Evolutionary conservation across 2,888 invertebrate species (phyloP), one percentile per base, ranked within the genome.

Genomic region (Papilio elwesi): DNA sequence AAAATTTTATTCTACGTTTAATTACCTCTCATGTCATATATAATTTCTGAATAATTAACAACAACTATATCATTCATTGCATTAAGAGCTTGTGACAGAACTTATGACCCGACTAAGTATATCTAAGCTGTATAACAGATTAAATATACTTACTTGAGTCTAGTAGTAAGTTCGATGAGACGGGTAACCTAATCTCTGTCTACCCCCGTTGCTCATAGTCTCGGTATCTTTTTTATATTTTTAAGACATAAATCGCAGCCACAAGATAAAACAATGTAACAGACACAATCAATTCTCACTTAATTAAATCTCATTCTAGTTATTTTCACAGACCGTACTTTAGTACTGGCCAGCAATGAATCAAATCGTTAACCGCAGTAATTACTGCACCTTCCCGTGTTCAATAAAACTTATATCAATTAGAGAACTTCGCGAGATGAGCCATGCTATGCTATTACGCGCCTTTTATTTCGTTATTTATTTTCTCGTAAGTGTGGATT

Each of bases 381-480:
- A 85, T 87, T 86, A 82, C 83, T 72, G 79, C 79, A 81, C 81
- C 78, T 80, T 75, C 79, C 77, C 77, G 76, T 75, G 78, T 76
- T 76, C 76, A 75, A 81, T 82, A 81, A 78, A 81, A 81, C 75
- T 77, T 82, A 82, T 86, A 87, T 87, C 87, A 87, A 87, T 88
- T 87, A 82, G 74, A 81, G 73, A 78, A 78, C 74, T 78, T 76
- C 78, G 68, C 75, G 77, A 77, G 77, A 16, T 49, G 63, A 69
- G 59, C 79, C 78, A 78, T 79, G 80, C 78, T 78, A 79, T 79
- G 80, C 82, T 82, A 85, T 87, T 85, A 87, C 77, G 75, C 73
- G 75, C 77, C 80, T 80, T 81, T 79, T 80, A 81, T 80, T 80
- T 79, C 74, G 80, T 82, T 79, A 82, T 87, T 85, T 82, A 85